Conservation (phyloP, 2,113 vertebrate genomes). For the Felis catus region DNA sequence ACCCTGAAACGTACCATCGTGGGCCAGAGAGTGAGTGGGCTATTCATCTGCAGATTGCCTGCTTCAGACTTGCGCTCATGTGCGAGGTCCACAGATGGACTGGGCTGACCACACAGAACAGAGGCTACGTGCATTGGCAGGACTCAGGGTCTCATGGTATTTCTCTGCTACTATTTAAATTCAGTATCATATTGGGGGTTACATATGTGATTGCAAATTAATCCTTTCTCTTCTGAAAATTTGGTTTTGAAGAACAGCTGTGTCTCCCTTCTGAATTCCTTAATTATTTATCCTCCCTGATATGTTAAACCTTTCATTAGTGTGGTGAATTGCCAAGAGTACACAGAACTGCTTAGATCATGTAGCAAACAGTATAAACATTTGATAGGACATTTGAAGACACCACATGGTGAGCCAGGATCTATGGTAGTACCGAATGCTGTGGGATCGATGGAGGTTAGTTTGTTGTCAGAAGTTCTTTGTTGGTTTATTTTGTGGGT, state of each 20-base stretch:
- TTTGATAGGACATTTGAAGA: slow-evolving; percentile 74
- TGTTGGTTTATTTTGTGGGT: slow-evolving; percentile 43
- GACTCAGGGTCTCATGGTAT: not conserved
- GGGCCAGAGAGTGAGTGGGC: not conserved
- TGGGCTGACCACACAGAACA: slow-evolving; percentile 9
- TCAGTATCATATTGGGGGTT: slow-evolving; percentile 42
- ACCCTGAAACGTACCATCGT: slow-evolving; percentile 4
- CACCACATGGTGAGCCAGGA: slow-evolving; percentile 46
- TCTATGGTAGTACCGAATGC: slow-evolving; percentile 39
- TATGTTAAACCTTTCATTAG: slow-evolving; percentile 74
- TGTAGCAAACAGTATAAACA: slow-evolving; percentile 72
- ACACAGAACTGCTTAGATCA: slow-evolving; percentile 76
- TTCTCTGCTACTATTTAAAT: slow-evolving; percentile 49
- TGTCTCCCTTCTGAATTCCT: slow-evolving; percentile 76
- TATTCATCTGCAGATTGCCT: slow-evolving; percentile 20
- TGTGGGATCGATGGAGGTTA: not conserved
- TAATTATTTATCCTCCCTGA: slow-evolving; percentile 76
- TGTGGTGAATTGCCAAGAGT: slow-evolving; percentile 69
- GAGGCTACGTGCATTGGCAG: slow-evolving; percentile 35
- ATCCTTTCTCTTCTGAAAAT: slow-evolving; percentile 78
- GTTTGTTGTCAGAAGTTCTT: slow-evolving; percentile 26
- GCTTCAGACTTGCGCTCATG: not conserved
- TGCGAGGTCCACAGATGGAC: not conserved
- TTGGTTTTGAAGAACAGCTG: slow-evolving; percentile 77
- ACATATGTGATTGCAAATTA: slow-evolving; percentile 54